These are phyloP conservation scores for Bagarius yarrelli DNA, from an alignment of 2,113 vertebrate genomes.

Conservation along the genomic window DNA sequence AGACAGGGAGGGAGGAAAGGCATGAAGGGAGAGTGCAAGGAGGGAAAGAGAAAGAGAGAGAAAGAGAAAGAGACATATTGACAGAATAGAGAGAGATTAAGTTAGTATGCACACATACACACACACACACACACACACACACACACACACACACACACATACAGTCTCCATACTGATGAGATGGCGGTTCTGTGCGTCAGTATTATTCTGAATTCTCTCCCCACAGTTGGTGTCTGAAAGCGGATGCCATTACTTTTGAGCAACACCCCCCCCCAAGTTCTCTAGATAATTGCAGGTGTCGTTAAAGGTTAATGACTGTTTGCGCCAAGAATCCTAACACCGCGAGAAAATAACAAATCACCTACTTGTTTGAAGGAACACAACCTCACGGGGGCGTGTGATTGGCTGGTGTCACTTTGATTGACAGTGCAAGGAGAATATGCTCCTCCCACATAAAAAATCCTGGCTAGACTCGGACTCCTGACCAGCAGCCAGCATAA, in stretches of 20 bases:
- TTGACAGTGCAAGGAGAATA: not conserved
- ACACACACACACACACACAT: not conserved
- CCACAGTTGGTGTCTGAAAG: not conserved
- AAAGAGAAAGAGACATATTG: not conserved
- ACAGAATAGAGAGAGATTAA: not conserved
- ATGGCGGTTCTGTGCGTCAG: not conserved
- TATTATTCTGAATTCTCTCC: not conserved
- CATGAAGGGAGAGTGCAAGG: constrained; percentile 26
- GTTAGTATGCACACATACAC: not conserved
- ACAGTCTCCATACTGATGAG: not conserved
- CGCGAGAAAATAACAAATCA: no score
- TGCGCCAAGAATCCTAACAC: not conserved
- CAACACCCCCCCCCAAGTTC: not conserved
- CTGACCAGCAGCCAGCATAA: not conserved
- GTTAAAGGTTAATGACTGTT: not conserved
- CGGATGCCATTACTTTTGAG: not conserved
- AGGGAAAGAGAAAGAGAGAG: constrained; percentile 1
- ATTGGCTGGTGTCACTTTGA: not conserved
- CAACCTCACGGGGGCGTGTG: not conserved
- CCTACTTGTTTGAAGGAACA: no score
- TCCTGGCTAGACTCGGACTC: not conserved
- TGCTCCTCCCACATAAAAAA: not conserved
- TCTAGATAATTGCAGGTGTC: not conserved
- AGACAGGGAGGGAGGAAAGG: not conserved
- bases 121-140: not conserved